Percentiles rank a stretch among this genome's conserved stretches.
These are phyloP conservation scores for Prochilodus magdalenae DNA, from an alignment of 2,113 vertebrate genomes.

Conservation along the genomic window DNA sequence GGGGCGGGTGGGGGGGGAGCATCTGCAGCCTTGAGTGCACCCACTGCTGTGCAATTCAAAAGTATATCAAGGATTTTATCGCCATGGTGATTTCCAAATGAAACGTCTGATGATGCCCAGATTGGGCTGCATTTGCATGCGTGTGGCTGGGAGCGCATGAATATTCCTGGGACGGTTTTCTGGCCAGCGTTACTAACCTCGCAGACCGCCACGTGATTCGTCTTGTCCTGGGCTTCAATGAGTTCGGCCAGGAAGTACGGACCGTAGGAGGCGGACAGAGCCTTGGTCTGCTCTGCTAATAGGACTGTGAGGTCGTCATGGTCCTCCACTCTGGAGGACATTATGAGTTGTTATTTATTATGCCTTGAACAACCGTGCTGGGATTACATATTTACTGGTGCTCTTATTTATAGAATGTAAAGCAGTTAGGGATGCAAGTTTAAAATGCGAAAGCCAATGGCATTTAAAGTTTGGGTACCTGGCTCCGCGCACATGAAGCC, in stretches of 20 bases:
- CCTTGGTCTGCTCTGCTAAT: constrained; percentile 70
- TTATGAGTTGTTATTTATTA: not conserved
- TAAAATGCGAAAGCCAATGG: not conserved
- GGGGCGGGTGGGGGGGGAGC: too few relatives aligned
- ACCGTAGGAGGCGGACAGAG: constrained; percentile 64
- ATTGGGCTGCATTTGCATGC: not conserved
- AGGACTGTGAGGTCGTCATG: constrained; percentile 82
- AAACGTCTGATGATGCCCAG: not conserved
- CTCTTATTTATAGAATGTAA: not conserved
- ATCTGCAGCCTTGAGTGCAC: constrained; percentile 31
- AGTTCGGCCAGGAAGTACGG: constrained; percentile 81
- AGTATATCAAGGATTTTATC: not conserved
- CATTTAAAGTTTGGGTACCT: constrained; percentile 74
- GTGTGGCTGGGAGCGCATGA: not conserved
- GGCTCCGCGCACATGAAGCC: constrained; percentile 79
- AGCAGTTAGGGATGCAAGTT: not conserved
- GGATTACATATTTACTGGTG: not conserved
- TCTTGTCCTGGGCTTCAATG: constrained; percentile 78
- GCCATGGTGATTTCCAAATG: not conserved
- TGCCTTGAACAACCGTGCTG: not conserved
- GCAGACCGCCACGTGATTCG: constrained; percentile 80
- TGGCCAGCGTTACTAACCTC: constrained; percentile 80
- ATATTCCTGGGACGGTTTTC: not conserved
- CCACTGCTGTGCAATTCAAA: constrained; percentile 17
- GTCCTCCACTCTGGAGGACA: constrained; percentile 85